These are phyloP conservation scores for Stercorarius parasiticus DNA, from an alignment of 2,113 vertebrate species.

Conservation along the genomic window DNA sequence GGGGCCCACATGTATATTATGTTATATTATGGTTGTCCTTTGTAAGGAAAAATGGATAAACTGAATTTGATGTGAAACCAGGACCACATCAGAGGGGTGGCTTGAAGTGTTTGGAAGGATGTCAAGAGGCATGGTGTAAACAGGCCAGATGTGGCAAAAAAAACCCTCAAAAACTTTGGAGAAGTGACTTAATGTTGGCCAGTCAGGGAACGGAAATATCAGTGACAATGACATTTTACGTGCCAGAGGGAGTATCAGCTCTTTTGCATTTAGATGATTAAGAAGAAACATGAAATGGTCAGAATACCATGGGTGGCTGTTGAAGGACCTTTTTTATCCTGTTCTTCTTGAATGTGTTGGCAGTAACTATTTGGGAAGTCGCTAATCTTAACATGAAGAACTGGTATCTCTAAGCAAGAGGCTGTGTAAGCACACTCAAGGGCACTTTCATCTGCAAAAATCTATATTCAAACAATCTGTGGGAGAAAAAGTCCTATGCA, in stretches of 20 bases:
- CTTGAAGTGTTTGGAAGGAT: neutral
- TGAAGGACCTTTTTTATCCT: neutral
- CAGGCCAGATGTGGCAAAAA: neutral
- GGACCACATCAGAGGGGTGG: neutral
- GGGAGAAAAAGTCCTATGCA: neutral
- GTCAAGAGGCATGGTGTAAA: neutral
- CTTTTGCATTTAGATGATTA: neutral
- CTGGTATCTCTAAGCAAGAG: neutral
- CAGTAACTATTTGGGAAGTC: neutral
- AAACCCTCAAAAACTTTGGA: neutral
- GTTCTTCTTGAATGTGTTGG: neutral
- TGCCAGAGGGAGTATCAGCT: neutral
- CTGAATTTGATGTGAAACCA: neutral
- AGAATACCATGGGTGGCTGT: neutral
- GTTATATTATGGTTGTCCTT: neutral
- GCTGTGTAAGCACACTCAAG: neutral
- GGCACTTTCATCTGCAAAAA: neutral
- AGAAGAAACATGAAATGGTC: neutral
- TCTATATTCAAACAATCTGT: neutral
- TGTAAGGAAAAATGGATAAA: neutral
- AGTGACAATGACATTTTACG: neutral
- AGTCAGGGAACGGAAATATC: neutral
- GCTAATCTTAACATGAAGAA: neutral
- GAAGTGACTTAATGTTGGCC: neutral
- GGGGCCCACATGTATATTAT: too few species aligned